Base-by-base conservation (phyloP, 1,140 invertebrate species). In the Dendrolimus kikuchii region DNA sequence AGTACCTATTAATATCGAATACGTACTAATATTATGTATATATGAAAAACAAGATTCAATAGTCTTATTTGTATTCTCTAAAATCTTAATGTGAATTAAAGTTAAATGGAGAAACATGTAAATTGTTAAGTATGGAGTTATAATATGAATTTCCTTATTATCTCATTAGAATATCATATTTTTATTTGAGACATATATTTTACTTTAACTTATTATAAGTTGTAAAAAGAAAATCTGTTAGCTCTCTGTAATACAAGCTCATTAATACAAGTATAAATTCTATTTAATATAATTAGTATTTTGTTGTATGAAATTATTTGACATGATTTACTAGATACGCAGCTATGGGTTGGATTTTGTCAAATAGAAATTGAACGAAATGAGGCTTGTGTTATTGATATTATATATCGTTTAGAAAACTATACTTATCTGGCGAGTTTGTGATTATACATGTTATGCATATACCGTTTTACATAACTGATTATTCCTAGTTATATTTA, bases 401-500 rank as follows among this genome's bases (percentile, higher is more conserved):
- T 49, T 23, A 23, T 23, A 23, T 23, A 23, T 23, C 23, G 39
- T 38, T 23, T 36, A 40, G 60, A 68, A 81, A 62, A 71, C 66
- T 62, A 57, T 69, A 74, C 71, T 73, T 65, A 74, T 74, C 68
- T 72, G 79, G 78, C 79, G 81, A 86, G 62, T 81, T 83, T 86
- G 78, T 69, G 66, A 81, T 73, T 75, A 70, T 68, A 75, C 77
- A 75, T 81, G 83, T 76, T 86, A 78, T 76, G 73, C 73, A 77
- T 86, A 77, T 86, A 86, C 80, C 80, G 61, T 23, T 23, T 23
- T 23, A 79, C 71, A 69, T 77, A 67, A 76, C 63, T 67, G 23
- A 23, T 23, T 23, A 23, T 23, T 23, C 23, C 23, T 23, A 23
- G 61, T 79, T 71, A 72, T 67, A 72, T 78, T 77, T 86, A 82